Evolutionary conservation across 2,888 invertebrate genomes (phyloP).

Genomic region (Pristionchus fissidentatus): DNA sequence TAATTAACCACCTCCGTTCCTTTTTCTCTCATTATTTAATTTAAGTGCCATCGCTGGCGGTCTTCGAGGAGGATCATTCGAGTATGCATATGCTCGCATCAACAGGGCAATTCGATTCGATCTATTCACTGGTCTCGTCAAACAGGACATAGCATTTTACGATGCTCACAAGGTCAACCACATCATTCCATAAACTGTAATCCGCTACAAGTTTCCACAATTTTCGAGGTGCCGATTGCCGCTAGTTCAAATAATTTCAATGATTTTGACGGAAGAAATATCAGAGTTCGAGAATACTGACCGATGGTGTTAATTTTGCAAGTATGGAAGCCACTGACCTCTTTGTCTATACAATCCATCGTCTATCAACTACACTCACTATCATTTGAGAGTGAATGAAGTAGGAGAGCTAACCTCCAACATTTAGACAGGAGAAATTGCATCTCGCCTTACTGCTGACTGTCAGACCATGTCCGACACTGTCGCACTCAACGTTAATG

Average conservation of each 20-base stretch:
- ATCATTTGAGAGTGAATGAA: background rate
- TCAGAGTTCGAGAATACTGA: background rate
- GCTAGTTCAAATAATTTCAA: background rate
- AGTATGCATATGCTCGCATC: slow-evolving; percentile 75
- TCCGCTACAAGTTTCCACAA: too few species aligned
- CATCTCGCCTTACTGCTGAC: slow-evolving; percentile 77
- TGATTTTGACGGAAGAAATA: too few species aligned
- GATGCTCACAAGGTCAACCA: slow-evolving; percentile 79
- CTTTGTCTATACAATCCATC: background rate
- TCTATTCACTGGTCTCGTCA: slow-evolving; percentile 75
- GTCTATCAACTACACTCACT: background rate
- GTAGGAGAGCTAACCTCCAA: too few species aligned
- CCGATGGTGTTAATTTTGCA: background rate
- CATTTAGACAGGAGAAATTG: slow-evolving; percentile 74
- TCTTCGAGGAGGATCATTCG: slow-evolving; percentile 76
- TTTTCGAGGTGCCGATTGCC: background rate
- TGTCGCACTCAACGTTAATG: slow-evolving; percentile 76
- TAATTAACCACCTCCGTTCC: background rate
- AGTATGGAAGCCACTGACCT: too few species aligned
- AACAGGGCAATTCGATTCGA: slow-evolving; percentile 75
- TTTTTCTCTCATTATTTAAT: background rate
- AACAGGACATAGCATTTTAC: slow-evolving; percentile 77
- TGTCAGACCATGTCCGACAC: slow-evolving; percentile 77
- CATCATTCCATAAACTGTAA: background rate
- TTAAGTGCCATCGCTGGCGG: slow-evolving; percentile 75